Evolutionary conservation across 1,140 invertebrate species (phyloP).

Genomic region (Drosophila pseudoobscura): DNA sequence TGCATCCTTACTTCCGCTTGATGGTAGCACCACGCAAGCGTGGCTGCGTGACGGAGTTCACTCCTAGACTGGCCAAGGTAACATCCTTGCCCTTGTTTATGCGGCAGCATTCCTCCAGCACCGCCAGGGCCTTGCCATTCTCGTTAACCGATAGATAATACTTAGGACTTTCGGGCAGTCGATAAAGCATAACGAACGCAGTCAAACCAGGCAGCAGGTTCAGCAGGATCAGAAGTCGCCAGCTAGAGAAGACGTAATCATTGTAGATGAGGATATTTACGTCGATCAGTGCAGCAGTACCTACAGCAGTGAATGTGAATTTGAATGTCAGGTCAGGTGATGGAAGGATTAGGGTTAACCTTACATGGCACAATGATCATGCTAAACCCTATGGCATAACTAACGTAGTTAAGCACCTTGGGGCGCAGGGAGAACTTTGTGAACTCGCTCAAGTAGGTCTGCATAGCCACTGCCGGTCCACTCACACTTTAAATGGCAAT

Average conservation of each 20-base stretch:
- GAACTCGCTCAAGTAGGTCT: conserved; percentile 56
- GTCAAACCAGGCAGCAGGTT: conserved; percentile 32
- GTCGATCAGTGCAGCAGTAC: not conserved
- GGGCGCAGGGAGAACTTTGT: conserved; percentile 38
- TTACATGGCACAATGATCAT: conserved; percentile 51
- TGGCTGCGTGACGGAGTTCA: conserved; percentile 22
- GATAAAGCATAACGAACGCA: not conserved
- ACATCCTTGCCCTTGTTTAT: conserved; percentile 49
- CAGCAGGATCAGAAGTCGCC: conserved; percentile 32
- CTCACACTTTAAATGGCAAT: conserved; percentile 17
- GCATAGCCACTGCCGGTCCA: not conserved
- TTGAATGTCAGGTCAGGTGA: too few relatives aligned
- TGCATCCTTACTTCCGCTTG: too few relatives aligned
- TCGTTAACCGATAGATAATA: conserved; percentile 43
- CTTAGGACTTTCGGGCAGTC: conserved; percentile 57
- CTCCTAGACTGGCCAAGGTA: conserved; percentile 35
- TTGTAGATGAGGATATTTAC: not conserved
- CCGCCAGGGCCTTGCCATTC: conserved; percentile 16
- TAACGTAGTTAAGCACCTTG: conserved; percentile 20
- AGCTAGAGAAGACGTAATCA: not conserved
- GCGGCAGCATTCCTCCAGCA: conserved; percentile 36
- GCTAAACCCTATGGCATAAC: conserved; percentile 37
- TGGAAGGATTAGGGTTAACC: not conserved
- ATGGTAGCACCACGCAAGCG: not conserved
- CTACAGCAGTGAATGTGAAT: conserved; percentile 4